These are phyloP conservation scores for Tychaedon coryphoeus DNA, from an alignment of 2,113 vertebrate genomes.

Conservation along the genomic window DNA sequence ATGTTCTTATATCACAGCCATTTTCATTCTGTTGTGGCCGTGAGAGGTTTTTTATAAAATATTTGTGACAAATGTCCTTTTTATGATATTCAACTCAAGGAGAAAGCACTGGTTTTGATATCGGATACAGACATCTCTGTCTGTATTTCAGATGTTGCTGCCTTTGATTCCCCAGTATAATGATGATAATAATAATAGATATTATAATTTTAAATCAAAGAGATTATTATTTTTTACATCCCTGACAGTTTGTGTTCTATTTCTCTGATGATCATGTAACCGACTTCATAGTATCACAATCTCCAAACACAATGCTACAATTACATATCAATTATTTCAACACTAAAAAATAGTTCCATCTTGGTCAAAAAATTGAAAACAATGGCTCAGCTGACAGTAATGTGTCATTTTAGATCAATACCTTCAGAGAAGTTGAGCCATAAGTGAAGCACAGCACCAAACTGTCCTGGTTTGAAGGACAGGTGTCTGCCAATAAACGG, in stretches of 20 bases:
- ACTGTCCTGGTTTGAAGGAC: too few relatives aligned
- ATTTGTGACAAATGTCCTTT: background rate
- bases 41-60: background rate
- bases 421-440: background rate
- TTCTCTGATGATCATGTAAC: background rate
- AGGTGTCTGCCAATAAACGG: too few relatives aligned
- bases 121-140: background rate
- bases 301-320: background rate
- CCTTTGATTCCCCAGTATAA: background rate
- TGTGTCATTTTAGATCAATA: background rate
- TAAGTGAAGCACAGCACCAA: background rate
- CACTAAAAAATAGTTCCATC: background rate
- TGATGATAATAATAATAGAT: background rate
- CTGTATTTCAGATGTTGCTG: background rate
- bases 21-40: background rate
- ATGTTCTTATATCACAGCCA: background rate
- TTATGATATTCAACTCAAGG: background rate
- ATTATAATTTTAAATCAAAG: background rate
- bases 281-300: background rate
- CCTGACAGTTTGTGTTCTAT: background rate
- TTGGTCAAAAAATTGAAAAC: background rate
- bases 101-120: background rate
- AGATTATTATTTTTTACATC: background rate
- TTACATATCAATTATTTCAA: background rate
- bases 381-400: background rate